Percentiles rank a stretch among this genome's conserved stretches.
These are phyloP conservation scores for Lycorma delicatula DNA, from an alignment of 1,140 invertebrate species.

Conservation along the genomic window DNA sequence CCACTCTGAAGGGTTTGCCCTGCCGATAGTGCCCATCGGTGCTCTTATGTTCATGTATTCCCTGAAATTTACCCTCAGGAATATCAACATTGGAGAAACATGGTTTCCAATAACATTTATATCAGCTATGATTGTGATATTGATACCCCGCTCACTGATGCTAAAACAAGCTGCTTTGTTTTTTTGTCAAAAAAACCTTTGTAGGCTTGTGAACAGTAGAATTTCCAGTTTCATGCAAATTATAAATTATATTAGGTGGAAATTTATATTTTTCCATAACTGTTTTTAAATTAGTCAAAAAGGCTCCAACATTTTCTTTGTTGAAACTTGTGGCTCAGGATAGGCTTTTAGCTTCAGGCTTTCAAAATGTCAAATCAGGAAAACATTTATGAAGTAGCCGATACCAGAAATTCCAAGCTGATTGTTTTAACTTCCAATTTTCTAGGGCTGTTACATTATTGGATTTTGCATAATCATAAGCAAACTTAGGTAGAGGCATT, in stretches of 20 bases:
- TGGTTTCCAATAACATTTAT: too few relatives aligned
- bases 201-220: slow-evolving; percentile 35
- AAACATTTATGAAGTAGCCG: slow-evolving; percentile 32
- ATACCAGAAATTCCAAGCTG: slow-evolving; percentile 36
- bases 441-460: slow-evolving; percentile 26
- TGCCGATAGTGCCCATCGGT: too few relatives aligned
- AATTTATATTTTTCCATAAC: slow-evolving; percentile 29
- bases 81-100: too few relatives aligned
- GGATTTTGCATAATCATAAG: slow-evolving; percentile 28
- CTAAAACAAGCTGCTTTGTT: too few relatives aligned
- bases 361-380: slow-evolving; percentile 29
- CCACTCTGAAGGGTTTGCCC: too few relatives aligned
- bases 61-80: too few relatives aligned
- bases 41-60: too few relatives aligned
- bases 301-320: slow-evolving; percentile 25
- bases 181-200: slow-evolving; percentile 33
- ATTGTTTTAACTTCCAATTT: slow-evolving; percentile 32
- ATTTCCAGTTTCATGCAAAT: slow-evolving; percentile 39
- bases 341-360: slow-evolving; percentile 19
- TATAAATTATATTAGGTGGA: slow-evolving; percentile 33
- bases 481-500: slow-evolving; percentile 14
- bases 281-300: slow-evolving; percentile 30
- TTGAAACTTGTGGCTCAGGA: slow-evolving; percentile 17
- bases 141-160: too few relatives aligned
- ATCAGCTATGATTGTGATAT: too few relatives aligned